phyloP scores from a whole-genome alignment of 2,113 vertebrate species.

The Pomatorhinus ruficollis region DNA sequence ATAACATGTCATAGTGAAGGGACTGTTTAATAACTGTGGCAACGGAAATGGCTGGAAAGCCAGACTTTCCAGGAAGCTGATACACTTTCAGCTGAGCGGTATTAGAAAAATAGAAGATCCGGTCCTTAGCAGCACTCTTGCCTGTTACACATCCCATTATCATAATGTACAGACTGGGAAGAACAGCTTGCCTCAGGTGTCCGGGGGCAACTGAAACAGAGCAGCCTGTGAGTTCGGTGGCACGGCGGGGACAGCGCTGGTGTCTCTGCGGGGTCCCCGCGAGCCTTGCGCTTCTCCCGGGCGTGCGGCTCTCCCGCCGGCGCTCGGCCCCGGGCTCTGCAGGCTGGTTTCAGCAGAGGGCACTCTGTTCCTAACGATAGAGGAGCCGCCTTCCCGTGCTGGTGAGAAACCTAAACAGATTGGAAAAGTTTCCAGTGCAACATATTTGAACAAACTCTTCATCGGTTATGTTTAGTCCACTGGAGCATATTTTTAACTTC shows the following conservation, averaged over 20 bases:
- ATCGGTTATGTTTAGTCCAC: slow-evolving; percentile 57
- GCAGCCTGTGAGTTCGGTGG: rapidly evolving
- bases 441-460: slow-evolving; percentile 48
- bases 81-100: rapidly evolving
- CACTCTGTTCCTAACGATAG: slow-evolving; percentile 32
- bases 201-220: rapidly evolving
- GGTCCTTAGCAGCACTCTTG: neutral
- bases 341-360: neutral
- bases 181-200: neutral
- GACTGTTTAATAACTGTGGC: neutral
- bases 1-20: neutral
- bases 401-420: slow-evolving; percentile 18
- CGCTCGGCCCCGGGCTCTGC: neutral
- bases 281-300: neutral
- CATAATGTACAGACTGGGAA: rapidly evolving
- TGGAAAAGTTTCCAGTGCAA: slow-evolving; percentile 60
- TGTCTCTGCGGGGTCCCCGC: rapidly evolving
- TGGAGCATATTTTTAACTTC: slow-evolving; percentile 48
- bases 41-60: neutral
- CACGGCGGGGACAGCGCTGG: neutral
- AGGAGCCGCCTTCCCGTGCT: neutral
- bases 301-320: neutral
- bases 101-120: rapidly evolving
- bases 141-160: rapidly evolving
- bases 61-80: neutral